A percentile compares a stretch with the other conserved stretches of the same genome.
These are phyloP conservation scores for Oedothorax gibbosus DNA, from an alignment of 1,140 invertebrate species.

Conservation along the genomic window DNA sequence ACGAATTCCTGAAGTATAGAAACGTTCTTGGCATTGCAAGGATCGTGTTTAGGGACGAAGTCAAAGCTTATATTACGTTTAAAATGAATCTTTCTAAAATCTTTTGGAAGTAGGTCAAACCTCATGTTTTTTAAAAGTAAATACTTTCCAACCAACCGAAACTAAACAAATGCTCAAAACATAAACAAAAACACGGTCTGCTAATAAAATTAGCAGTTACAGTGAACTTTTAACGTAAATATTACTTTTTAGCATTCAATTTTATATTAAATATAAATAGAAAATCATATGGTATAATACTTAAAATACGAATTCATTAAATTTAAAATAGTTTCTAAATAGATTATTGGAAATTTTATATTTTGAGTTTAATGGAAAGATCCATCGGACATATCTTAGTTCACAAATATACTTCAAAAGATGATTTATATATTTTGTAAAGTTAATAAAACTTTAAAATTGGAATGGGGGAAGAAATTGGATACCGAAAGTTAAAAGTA, in stretches of 20 bases:
- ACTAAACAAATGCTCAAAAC: neutral
- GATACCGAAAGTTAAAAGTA: neutral
- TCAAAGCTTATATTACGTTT: neutral
- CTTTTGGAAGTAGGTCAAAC: neutral
- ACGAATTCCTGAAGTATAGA: conserved; percentile 74
- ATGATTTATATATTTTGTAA: no score
- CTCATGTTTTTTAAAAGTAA: conserved; percentile 5
- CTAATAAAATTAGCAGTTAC: conserved; percentile 14
- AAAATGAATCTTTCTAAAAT: neutral
- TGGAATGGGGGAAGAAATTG: no score
- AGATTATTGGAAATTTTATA: no score
- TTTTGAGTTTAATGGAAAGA: no score
- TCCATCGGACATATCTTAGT: no score
- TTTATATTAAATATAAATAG: no score
- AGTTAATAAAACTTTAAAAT: no score
- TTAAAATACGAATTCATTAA: no score
- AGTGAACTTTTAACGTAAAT: neutral
- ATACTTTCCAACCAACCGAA: neutral
- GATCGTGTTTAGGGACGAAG: conserved; percentile 61
- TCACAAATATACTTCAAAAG: no score
- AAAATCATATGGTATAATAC: no score
- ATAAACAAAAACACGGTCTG: no score
- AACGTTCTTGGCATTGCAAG: conserved; percentile 72
- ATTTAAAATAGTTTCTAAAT: no score
- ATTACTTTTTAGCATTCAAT: neutral